Evolutionary conservation across 30 jellyfish, hydroid and myxozoan genomes (phyloP).

Genomic region (Pelagia noctiluca): DNA sequence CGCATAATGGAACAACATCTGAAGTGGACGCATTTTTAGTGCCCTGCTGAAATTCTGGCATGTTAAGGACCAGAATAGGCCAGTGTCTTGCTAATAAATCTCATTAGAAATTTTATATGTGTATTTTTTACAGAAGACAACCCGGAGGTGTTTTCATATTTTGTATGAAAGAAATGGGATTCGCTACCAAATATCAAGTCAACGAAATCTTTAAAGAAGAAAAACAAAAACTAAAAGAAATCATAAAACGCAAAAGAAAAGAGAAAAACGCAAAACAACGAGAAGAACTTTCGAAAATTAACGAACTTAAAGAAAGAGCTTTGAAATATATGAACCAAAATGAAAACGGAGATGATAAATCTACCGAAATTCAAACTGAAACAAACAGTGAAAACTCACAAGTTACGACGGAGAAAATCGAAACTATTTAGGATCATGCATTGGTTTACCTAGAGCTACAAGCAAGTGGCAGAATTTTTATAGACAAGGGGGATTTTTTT

Average conservation of each 20-base stretch:
- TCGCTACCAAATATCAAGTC: constrained; percentile 77
- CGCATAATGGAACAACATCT: too few relatives aligned
- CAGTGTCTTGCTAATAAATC: too few relatives aligned
- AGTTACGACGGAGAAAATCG: constrained; percentile 1
- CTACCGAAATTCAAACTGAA: constrained; percentile 4
- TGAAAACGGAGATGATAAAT: constrained; percentile 10
- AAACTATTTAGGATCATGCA: too few relatives aligned
- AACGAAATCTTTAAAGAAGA: constrained; percentile 85
- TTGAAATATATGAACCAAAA: constrained; percentile 27
- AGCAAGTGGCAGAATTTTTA: too few relatives aligned
- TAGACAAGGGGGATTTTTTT: too few relatives aligned
- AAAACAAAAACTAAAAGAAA: constrained; percentile 60
- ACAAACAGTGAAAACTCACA: neutral
- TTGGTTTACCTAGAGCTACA: too few relatives aligned
- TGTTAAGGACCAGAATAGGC: too few relatives aligned
- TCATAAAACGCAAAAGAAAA: constrained; percentile 30
- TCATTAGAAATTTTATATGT: neutral
- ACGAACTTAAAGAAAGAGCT: constrained; percentile 28
- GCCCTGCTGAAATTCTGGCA: too few relatives aligned
- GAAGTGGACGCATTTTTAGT: too few relatives aligned
- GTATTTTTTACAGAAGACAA: constrained; percentile 54
- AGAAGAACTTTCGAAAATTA: constrained; percentile 35
- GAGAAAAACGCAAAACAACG: constrained; percentile 40
- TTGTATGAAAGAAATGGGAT: constrained; percentile 78
- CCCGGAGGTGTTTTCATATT: constrained; percentile 93